Conservation (phyloP, 2,797 vertebrate species). For the Steatocranus sp. region DNA sequence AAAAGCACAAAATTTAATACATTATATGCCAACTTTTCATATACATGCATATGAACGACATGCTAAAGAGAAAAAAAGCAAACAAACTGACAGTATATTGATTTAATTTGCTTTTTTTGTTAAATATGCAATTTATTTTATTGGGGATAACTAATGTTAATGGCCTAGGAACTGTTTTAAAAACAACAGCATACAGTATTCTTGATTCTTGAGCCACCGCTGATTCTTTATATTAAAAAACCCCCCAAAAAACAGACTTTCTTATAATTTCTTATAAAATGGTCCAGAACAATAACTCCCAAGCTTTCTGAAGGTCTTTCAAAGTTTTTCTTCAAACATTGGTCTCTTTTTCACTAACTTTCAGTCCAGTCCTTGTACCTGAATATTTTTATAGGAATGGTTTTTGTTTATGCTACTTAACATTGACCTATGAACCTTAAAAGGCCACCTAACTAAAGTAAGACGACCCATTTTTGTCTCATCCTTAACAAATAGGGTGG, state of each 20-base stretch:
- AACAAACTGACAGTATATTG: not conserved
- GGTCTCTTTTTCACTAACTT: not conserved
- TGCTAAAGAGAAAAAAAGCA: not conserved
- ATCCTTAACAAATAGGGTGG: not conserved
- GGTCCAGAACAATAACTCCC: not conserved
- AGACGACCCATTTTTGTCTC: not conserved
- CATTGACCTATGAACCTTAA: not conserved
- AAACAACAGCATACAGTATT: not conserved
- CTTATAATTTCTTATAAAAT: not conserved
- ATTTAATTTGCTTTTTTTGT: not conserved
- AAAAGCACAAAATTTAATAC: not conserved
- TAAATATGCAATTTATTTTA: not conserved
- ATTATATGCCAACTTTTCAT: not conserved
- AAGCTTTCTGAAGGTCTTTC: not conserved
- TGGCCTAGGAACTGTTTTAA: rapidly evolving
- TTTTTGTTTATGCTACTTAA: not conserved
- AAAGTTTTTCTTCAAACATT: not conserved
- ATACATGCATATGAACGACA: not conserved
- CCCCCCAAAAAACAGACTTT: rapidly evolving
- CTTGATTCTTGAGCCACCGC: not conserved
- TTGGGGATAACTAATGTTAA: not conserved
- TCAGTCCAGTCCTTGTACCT: not conserved
- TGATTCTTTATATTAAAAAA: not conserved
- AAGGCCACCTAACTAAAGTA: not conserved
- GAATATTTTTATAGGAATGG: not conserved